A percentile compares a stretch with the other conserved stretches of the same genome.
These are phyloP conservation scores for Sula dactylatra DNA, from an alignment of 2,113 vertebrate genomes.

Conservation along the genomic window DNA sequence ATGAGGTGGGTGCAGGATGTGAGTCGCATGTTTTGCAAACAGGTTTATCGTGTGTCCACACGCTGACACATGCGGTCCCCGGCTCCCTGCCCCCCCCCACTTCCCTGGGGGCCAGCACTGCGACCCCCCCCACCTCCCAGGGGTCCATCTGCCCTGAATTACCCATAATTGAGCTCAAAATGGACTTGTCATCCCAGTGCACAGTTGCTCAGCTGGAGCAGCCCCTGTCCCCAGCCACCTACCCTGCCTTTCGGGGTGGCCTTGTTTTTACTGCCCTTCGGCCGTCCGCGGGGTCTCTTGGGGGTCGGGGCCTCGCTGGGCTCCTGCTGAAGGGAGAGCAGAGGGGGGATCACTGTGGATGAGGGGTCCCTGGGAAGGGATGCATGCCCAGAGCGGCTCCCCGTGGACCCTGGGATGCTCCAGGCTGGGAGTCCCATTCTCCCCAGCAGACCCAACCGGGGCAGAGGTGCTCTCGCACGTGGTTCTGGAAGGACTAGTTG, in stretches of 20 bases:
- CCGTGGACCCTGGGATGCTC: rapidly evolving
- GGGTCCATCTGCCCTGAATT: background rate
- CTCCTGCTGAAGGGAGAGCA: constrained; percentile 78
- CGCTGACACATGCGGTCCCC: background rate
- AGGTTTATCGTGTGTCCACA: background rate
- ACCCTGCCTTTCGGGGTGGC: constrained; percentile 84
- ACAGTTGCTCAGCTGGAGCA: background rate
- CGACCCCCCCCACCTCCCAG: background rate
- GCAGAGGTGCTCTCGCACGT: background rate
- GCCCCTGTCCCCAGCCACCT: background rate
- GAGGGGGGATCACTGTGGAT: background rate
- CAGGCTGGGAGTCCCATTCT: rapidly evolving
- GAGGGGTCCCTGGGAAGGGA: background rate
- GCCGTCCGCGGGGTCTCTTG: constrained; percentile 92
- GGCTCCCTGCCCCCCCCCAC: background rate
- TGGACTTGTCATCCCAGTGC: rapidly evolving
- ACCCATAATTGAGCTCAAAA: background rate
- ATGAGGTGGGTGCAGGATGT: constrained; percentile 63
- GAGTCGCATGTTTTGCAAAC: constrained; percentile 48
- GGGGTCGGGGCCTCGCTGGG: constrained; percentile 90
- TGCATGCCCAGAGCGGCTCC: rapidly evolving
- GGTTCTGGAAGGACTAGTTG: background rate
- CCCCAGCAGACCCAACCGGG: background rate
- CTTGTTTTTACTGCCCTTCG: constrained; percentile 97
- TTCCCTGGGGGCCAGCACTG: background rate